Conservation (phyloP, 2,113 vertebrate species). For the Forbesichthys agassizii region DNA sequence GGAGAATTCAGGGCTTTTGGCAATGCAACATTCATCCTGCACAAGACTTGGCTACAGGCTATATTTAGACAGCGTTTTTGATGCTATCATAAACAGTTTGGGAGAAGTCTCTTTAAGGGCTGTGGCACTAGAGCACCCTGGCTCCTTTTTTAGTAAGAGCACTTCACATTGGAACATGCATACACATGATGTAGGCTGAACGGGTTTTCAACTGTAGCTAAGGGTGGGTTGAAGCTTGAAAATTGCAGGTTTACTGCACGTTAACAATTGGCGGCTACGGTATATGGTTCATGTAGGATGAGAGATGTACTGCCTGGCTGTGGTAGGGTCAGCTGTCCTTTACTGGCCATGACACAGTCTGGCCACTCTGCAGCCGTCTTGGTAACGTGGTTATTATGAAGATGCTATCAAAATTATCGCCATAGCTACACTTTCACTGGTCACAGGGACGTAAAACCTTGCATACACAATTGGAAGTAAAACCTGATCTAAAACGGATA, state of each 20-base stretch:
- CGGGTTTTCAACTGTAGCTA: constrained; percentile 29
- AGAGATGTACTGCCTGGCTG: too few relatives aligned
- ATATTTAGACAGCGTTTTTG: constrained; percentile 46
- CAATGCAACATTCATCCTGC: constrained; percentile 36
- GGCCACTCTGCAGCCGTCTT: too few relatives aligned
- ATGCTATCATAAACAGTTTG: constrained; percentile 45
- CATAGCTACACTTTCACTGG: too few relatives aligned
- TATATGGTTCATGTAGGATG: too few relatives aligned
- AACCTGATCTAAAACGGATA: too few relatives aligned
- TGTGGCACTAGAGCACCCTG: constrained; percentile 13
- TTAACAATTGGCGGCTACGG: constrained; percentile 3
- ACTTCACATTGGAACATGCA: constrained; percentile 45
- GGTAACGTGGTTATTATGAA: too few relatives aligned
- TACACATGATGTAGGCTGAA: constrained; percentile 49
- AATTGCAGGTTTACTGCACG: constrained; percentile 7
- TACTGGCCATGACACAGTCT: too few relatives aligned
- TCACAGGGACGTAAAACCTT: too few relatives aligned
- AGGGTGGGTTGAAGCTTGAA: constrained; percentile 13
- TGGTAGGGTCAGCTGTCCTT: background rate
- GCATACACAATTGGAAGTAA: too few relatives aligned
- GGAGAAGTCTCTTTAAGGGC: constrained; percentile 15
- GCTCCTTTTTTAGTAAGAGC: constrained; percentile 16
- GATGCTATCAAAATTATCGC: too few relatives aligned
- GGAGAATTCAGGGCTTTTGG: constrained; percentile 65
- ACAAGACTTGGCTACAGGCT: constrained; percentile 45